Conservation (phyloP, 1,140 invertebrate species). For the Cataglyphis hispanica region DNA sequence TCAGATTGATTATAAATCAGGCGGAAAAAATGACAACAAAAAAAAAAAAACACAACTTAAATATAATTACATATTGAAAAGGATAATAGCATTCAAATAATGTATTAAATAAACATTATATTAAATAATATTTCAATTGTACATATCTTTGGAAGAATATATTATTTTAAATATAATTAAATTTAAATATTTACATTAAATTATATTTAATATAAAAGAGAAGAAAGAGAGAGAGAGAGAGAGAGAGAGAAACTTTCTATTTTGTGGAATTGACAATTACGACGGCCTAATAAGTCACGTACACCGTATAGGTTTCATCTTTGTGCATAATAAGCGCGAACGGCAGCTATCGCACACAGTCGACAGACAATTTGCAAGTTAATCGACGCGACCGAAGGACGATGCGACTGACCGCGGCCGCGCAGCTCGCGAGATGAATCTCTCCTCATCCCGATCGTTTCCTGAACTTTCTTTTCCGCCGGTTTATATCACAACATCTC, state of each 20-base stretch:
- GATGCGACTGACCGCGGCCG: background rate
- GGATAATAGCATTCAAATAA: no score
- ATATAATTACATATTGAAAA: no score
- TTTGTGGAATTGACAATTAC: background rate
- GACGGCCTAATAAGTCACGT: slow-evolving; percentile 11
- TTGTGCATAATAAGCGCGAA: slow-evolving; percentile 27
- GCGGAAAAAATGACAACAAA: no score
- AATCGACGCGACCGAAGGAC: slow-evolving; percentile 21
- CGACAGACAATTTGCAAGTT: slow-evolving; percentile 27
- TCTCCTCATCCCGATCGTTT: background rate
- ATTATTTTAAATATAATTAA: no score
- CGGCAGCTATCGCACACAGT: background rate
- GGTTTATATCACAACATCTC: background rate
- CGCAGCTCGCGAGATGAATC: slow-evolving; percentile 4
- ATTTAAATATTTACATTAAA: no score
- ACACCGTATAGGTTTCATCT: background rate
- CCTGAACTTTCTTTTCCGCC: slow-evolving; percentile 6
- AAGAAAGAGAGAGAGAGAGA: no score
- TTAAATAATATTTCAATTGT: no score
- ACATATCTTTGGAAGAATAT: no score
- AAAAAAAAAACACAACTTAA: no score
- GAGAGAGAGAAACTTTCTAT: no score
- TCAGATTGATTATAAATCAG: no score
- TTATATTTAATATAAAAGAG: slow-evolving; percentile 2
- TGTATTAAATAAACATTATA: no score